phyloP scores from a whole-genome alignment of 2,113 vertebrate genomes.

The Zosterops pallidus region DNA sequence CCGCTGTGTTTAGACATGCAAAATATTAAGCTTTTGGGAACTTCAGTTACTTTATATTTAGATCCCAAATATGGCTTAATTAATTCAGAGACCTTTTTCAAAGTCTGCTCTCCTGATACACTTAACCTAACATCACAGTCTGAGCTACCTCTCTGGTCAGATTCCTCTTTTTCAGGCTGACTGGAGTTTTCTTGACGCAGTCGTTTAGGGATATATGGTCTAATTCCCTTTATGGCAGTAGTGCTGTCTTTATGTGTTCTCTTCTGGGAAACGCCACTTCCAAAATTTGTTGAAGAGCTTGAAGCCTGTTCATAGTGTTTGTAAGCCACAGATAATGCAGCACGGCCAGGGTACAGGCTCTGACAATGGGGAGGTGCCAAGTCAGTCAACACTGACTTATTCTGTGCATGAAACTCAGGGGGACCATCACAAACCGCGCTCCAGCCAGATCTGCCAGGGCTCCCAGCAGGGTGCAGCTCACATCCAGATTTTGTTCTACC shows the following conservation, averaged over 20 bases:
- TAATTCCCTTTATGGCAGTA: constrained; percentile 57
- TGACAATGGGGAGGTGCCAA: background rate
- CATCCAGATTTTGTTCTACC: background rate
- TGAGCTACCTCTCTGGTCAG: background rate
- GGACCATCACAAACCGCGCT: background rate
- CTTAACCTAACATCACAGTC: background rate
- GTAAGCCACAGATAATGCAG: background rate
- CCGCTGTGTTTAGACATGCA: constrained; percentile 80
- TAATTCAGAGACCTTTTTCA: constrained; percentile 74
- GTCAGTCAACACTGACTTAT: background rate
- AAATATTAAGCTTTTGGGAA: constrained; percentile 80
- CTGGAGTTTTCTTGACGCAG: constrained; percentile 65
- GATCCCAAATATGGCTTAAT: constrained; percentile 81
- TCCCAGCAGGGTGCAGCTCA: background rate
- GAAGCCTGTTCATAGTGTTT: background rate
- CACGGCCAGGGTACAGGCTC: background rate
- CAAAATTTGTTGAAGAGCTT: constrained; percentile 2
- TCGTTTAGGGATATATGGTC: constrained; percentile 89
- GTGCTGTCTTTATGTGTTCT: constrained; percentile 10
- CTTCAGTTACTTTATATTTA: constrained; percentile 65
- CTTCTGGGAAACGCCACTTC: constrained; percentile 7
- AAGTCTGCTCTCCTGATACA: background rate
- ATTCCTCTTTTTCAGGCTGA: background rate
- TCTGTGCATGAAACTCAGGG: background rate
- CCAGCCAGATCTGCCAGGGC: background rate